Conservation (phyloP, 2,797 vertebrate genomes). For the Falco peregrinus region DNA sequence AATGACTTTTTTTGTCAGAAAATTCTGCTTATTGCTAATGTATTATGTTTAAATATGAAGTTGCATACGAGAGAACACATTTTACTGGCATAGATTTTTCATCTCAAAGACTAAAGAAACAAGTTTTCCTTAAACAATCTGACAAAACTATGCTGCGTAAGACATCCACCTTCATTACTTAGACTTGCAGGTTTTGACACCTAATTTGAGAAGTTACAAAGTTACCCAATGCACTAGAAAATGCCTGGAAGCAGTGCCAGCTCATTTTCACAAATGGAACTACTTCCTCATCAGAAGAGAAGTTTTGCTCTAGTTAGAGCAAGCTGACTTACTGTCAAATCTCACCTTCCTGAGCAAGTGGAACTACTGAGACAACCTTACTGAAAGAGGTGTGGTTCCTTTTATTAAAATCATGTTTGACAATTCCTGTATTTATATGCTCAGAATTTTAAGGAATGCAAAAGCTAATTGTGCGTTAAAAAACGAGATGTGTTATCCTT, state of each 20-base stretch:
- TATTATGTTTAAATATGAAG: fast-evolving
- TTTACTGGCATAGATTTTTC: background rate
- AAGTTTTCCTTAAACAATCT: background rate
- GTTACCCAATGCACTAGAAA: background rate
- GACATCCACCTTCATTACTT: background rate
- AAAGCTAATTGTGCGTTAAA: background rate
- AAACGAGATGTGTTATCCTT: background rate
- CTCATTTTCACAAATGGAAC: background rate
- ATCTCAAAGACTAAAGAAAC: background rate
- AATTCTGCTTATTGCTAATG: background rate
- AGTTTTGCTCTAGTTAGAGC: background rate
- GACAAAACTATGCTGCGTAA: background rate
- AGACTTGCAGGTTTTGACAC: background rate
- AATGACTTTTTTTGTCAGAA: background rate
- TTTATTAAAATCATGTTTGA: background rate
- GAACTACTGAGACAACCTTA: background rate
- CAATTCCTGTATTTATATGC: background rate
- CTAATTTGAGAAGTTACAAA: background rate
- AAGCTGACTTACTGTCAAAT: background rate
- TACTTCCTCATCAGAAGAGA: background rate
- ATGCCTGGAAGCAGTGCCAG: background rate
- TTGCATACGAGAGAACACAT: background rate
- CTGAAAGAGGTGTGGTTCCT: background rate
- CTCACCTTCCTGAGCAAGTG: background rate
- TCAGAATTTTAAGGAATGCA: background rate